Conservation (phyloP, 2,797 vertebrate species). For the Linurgus olivaceus region DNA sequence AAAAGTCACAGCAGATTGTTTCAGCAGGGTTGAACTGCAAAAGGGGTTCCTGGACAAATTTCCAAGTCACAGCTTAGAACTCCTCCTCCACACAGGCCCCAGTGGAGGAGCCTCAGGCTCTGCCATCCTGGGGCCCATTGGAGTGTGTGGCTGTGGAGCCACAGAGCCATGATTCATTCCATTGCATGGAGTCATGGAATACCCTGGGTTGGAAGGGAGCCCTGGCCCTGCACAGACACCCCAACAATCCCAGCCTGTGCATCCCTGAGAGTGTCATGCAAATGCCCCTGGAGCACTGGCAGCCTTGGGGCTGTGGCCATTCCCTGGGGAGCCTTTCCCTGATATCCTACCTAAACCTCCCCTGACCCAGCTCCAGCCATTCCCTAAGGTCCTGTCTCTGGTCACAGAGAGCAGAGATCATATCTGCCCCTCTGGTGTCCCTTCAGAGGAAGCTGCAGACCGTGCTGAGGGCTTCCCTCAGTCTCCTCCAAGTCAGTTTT, state of each 20-base stretch:
- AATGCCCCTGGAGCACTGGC: background rate
- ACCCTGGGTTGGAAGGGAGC: background rate
- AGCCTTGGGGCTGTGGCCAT: accelerated
- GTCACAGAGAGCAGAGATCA: accelerated
- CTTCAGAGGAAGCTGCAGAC: background rate
- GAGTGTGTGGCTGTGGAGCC: background rate
- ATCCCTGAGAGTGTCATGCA: accelerated
- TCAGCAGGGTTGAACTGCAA: background rate
- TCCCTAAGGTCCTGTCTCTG: background rate
- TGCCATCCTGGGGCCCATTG: background rate
- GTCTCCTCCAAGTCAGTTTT: background rate
- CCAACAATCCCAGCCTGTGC: background rate
- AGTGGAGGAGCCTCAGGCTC: background rate
- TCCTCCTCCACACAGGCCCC: background rate
- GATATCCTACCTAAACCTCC: background rate
- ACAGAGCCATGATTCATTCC: background rate
- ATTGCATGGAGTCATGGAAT: background rate
- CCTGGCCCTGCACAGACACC: background rate
- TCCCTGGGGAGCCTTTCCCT: background rate
- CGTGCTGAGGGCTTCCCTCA: accelerated
- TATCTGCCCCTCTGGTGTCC: background rate
- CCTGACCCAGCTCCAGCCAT: background rate
- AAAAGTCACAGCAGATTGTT: background rate
- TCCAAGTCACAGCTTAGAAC: background rate
- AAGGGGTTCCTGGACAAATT: background rate